These are phyloP conservation scores for Ptilodon capucinus DNA, from an alignment of 2,888 invertebrate genomes.

Conservation along the genomic window DNA sequence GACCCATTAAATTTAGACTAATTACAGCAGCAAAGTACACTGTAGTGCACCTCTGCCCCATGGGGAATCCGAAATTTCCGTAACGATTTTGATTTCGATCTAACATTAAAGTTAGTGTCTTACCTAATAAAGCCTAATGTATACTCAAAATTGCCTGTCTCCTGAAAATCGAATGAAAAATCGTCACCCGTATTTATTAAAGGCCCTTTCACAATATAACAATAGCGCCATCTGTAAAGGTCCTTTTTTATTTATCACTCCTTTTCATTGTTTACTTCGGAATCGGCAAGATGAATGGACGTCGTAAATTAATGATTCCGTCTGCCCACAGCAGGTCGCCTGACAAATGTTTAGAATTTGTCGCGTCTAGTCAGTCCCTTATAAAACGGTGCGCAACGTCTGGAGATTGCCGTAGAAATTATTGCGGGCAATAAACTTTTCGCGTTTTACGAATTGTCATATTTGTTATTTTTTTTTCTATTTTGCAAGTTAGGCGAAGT, in stretches of 20 bases:
- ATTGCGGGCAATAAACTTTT: constrained; percentile 17
- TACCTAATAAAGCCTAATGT: not conserved
- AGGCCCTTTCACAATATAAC: constrained; percentile 28
- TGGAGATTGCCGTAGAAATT: constrained; percentile 11
- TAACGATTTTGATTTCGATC: too few species aligned
- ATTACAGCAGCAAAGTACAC: too few species aligned
- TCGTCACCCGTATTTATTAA: constrained; percentile 23
- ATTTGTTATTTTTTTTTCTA: constrained; percentile 6
- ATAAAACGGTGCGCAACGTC: constrained; percentile 17
- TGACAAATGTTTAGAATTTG: constrained; percentile 65
- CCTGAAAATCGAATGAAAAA: constrained; percentile 9
- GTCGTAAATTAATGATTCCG: constrained; percentile 53
- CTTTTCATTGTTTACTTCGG: constrained; percentile 56
- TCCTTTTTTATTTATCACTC: constrained; percentile 49
- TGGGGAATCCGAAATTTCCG: too few species aligned
- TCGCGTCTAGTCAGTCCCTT: constrained; percentile 33
- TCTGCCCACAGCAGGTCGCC: constrained; percentile 46
- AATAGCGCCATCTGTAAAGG: constrained; percentile 43
- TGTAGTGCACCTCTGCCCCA: too few species aligned
- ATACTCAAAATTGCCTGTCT: constrained; percentile 9
- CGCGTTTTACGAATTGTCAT: not conserved
- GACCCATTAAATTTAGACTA: too few species aligned
- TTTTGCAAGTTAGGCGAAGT: too few species aligned
- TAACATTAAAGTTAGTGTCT: too few species aligned
- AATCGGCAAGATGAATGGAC: constrained; percentile 57